Conservation (phyloP, 2,797 vertebrate genomes). For the Calcarius lapponicus region DNA sequence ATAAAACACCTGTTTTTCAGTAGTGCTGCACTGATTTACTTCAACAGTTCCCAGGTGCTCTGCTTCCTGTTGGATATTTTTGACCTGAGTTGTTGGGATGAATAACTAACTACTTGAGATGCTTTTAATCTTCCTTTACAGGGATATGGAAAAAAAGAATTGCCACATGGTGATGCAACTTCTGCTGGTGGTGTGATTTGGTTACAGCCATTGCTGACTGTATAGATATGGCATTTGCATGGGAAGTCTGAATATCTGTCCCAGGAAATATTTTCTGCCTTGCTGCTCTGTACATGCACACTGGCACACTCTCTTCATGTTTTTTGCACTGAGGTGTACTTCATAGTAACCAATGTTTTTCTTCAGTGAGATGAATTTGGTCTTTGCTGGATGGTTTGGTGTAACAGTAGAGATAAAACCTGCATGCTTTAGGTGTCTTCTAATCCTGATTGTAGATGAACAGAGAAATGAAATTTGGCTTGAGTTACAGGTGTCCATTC, state of each 20-base stretch:
- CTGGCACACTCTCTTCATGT: fast-evolving
- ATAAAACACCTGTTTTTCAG: not conserved
- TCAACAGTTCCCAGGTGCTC: not conserved
- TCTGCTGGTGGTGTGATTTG: not conserved
- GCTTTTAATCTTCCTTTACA: not conserved
- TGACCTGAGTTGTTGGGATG: not conserved
- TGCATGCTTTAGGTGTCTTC: not conserved
- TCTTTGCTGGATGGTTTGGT: not conserved
- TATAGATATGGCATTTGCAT: not conserved
- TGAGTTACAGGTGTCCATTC: not conserved
- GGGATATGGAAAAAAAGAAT: not conserved
- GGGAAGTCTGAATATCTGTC: not conserved
- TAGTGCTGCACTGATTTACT: not conserved
- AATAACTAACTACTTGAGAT: not conserved
- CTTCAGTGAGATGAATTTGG: not conserved
- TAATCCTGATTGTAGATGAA: not conserved
- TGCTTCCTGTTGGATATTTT: not conserved
- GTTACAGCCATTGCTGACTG: not conserved
- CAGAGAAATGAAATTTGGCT: not conserved
- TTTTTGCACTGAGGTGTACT: not conserved
- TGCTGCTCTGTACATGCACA: not conserved
- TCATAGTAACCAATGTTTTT: not conserved
- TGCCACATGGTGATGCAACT: not conserved
- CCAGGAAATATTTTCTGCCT: not conserved
- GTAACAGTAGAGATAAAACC: not conserved